Evolutionary conservation across 2,113 vertebrate genomes (phyloP).

Genomic region (Neoarius graeffei): DNA sequence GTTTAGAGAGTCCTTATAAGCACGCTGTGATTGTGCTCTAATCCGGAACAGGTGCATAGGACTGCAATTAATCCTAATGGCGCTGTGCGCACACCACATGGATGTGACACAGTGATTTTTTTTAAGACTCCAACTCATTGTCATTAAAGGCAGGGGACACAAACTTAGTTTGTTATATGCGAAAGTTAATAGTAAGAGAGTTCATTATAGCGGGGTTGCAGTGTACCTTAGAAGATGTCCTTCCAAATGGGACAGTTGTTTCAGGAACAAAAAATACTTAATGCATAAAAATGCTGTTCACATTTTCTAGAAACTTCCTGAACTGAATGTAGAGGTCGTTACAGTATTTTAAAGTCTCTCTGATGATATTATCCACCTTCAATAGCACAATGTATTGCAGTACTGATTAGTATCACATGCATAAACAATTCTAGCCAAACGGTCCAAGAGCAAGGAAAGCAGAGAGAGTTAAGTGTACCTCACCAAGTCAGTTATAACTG

Average conservation of each 20-base stretch:
- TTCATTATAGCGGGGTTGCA: too few relatives aligned
- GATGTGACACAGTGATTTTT: too few relatives aligned
- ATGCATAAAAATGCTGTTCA: neutral
- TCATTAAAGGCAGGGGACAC: too few relatives aligned
- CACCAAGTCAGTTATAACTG: slow-evolving; percentile 89
- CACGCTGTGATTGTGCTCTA: too few relatives aligned
- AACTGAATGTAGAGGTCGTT: neutral
- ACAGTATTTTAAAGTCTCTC: neutral
- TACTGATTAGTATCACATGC: neutral
- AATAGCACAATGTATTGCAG: neutral
- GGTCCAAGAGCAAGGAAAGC: neutral
- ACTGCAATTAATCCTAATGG: too few relatives aligned
- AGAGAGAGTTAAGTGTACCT: slow-evolving; percentile 44
- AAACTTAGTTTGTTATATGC: too few relatives aligned
- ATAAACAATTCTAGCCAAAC: neutral
- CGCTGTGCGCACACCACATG: too few relatives aligned
- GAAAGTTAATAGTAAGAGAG: too few relatives aligned
- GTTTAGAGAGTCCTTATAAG: too few relatives aligned
- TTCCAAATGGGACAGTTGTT: neutral
- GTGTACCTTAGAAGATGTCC: neutral
- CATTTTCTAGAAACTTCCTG: neutral
- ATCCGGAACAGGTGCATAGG: too few relatives aligned
- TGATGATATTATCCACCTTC: neutral
- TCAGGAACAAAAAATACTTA: neutral
- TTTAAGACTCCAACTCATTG: too few relatives aligned